Percentiles rank a stretch among this genome's conserved stretches.
Conservation (phyloP, 2,113 vertebrate species). For the Quiscalus mexicanus region DNA sequence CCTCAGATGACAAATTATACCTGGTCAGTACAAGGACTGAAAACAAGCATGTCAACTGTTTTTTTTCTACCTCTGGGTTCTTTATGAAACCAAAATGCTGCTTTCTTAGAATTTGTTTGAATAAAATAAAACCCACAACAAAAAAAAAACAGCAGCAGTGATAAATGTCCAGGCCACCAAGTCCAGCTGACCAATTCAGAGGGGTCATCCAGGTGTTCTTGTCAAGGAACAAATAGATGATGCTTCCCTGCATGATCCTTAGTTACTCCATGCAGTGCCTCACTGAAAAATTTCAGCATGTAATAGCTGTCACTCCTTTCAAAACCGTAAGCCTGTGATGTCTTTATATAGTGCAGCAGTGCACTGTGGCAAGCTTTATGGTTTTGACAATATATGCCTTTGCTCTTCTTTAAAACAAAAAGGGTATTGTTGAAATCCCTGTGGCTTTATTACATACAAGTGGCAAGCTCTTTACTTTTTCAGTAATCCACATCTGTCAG, state of each 20-base stretch:
- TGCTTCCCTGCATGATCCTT: constrained; percentile 15
- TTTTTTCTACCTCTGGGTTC: not conserved
- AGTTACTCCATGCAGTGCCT: not conserved
- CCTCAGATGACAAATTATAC: constrained; percentile 46
- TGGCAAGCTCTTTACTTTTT: constrained; percentile 69
- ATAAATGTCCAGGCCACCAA: constrained; percentile 4
- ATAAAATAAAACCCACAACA: not conserved
- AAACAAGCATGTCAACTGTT: not conserved
- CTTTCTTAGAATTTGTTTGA: not conserved
- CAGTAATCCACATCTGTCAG: constrained; percentile 69
- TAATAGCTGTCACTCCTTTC: constrained; percentile 65
- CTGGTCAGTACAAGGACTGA: not conserved
- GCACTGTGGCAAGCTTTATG: constrained; percentile 63
- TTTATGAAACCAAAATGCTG: not conserved
- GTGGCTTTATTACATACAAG: constrained; percentile 67
- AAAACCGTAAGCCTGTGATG: constrained; percentile 44
- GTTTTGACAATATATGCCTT: constrained; percentile 65
- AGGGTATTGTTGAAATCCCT: constrained; percentile 55
- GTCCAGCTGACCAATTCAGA: constrained; percentile 37
- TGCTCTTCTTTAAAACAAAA: constrained; percentile 63
- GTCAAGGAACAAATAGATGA: constrained; percentile 46
- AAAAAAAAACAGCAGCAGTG: not conserved
- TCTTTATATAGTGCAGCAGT: constrained; percentile 60
- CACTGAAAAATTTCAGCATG: constrained; percentile 38
- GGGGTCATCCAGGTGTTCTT: constrained; percentile 56